Evolutionary conservation across 2,113 vertebrate genomes (phyloP).

Genomic region (Prietella phreatophila): DNA sequence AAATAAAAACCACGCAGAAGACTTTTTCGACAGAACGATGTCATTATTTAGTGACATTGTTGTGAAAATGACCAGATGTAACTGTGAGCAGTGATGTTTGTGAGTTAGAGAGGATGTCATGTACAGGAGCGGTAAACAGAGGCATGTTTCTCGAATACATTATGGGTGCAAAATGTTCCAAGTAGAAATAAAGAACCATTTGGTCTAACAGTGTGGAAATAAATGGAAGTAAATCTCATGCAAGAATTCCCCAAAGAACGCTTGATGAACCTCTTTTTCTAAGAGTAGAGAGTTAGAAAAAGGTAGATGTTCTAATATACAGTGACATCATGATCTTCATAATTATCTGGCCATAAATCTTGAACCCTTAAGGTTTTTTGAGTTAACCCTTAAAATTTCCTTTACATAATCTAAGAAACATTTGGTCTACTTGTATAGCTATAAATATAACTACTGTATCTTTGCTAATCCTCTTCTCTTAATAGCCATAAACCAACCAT

Average conservation of each 20-base stretch:
- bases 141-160: too few relatives aligned
- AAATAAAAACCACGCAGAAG: too few relatives aligned
- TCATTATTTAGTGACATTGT: too few relatives aligned
- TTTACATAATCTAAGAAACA: neutral
- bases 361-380: neutral
- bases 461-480: neutral
- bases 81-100: too few relatives aligned
- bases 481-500: neutral
- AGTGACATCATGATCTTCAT: neutral
- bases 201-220: neutral
- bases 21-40: too few relatives aligned
- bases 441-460: neutral
- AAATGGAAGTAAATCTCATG: neutral
- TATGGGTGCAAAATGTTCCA: neutral
- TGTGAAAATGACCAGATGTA: too few relatives aligned
- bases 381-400: neutral
- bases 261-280: neutral
- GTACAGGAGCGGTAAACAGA: too few relatives aligned
- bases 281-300: neutral
- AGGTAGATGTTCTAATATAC: neutral
- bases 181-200: neutral
- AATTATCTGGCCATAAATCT: neutral
- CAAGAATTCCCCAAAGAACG: neutral
- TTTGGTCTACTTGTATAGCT: neutral
- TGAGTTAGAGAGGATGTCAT: too few relatives aligned